Evolutionary conservation across 2,888 invertebrate genomes (phyloP).

Genomic region (Celastrina argiolus): DNA sequence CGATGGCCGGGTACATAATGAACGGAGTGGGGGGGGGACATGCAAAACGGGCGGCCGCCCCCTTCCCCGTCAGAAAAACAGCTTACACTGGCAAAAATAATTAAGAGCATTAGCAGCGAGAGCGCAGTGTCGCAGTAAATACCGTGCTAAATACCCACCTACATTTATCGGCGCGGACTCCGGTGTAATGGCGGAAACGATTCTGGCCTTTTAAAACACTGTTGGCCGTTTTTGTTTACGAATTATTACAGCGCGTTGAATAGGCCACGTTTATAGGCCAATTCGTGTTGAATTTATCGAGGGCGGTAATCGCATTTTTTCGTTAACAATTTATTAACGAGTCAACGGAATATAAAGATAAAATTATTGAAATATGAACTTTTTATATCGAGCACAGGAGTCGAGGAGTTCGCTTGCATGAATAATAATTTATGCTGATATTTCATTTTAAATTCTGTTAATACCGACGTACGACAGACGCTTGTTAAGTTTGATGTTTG

Average conservation of each 20-base stretch:
- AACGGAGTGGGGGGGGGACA: slow-evolving; percentile 53
- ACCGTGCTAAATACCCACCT: slow-evolving; percentile 74
- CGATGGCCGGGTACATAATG: slow-evolving; percentile 66
- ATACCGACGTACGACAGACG: slow-evolving; percentile 22
- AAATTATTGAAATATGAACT: slow-evolving; percentile 14
- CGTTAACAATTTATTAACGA: slow-evolving; percentile 24
- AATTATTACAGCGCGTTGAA: slow-evolving; percentile 37
- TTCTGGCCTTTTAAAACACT: slow-evolving; percentile 66
- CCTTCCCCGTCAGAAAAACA: slow-evolving; percentile 74
- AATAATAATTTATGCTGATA: slow-evolving; percentile 6
- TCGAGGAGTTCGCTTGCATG: neutral
- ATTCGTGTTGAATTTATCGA: slow-evolving; percentile 33
- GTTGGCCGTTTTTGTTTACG: slow-evolving; percentile 54
- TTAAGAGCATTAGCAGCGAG: slow-evolving; percentile 74
- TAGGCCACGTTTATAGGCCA: slow-evolving; percentile 35
- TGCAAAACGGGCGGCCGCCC: slow-evolving; percentile 71
- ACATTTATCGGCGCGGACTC: slow-evolving; percentile 66
- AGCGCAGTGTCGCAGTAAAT: slow-evolving; percentile 71
- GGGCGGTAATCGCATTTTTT: slow-evolving; percentile 27
- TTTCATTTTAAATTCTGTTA: slow-evolving; percentile 2
- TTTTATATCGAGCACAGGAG: neutral
- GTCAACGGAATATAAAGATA: slow-evolving; percentile 18
- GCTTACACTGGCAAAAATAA: slow-evolving; percentile 76
- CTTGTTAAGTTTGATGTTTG: slow-evolving; percentile 6
- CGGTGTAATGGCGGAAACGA: slow-evolving; percentile 66